These are phyloP conservation scores for Ptilonorhynchus violaceus DNA, from an alignment of 2,113 vertebrate species.

Conservation along the genomic window DNA sequence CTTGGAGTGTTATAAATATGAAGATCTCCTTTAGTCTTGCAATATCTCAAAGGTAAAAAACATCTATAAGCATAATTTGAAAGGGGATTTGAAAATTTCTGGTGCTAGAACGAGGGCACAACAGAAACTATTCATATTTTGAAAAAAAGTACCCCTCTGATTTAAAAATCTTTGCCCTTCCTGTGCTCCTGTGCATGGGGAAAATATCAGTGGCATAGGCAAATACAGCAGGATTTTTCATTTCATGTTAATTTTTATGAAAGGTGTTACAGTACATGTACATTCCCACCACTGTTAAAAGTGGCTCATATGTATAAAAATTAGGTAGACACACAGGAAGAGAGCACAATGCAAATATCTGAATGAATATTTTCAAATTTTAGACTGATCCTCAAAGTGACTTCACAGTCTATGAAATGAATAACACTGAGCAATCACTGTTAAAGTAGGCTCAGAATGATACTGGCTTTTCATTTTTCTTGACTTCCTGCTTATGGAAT, in stretches of 20 bases:
- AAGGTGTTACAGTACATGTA: not conserved
- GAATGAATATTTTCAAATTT: not conserved
- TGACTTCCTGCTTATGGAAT: not conserved
- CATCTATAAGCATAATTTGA: not conserved
- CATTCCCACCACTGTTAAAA: not conserved
- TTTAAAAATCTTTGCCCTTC: not conserved
- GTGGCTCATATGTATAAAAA: not conserved
- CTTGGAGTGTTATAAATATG: not conserved
- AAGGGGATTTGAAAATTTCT: not conserved
- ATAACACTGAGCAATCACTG: not conserved
- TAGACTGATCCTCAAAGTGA: not conserved
- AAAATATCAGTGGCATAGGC: not conserved
- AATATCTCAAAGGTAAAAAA: conserved; percentile 6
- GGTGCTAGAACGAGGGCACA: not conserved
- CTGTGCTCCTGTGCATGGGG: not conserved
- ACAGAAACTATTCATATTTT: not conserved
- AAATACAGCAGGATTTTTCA: not conserved
- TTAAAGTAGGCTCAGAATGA: not conserved
- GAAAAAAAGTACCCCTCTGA: rapidly evolving
- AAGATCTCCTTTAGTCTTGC: not conserved
- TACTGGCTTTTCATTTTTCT: not conserved
- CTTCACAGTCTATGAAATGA: not conserved
- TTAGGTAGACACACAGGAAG: not conserved
- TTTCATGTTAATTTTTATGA: not conserved
- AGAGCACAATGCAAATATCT: not conserved